Evolutionary conservation across 2,888 invertebrate genomes (phyloP), one percentile per base, ranked within the genome.

Genomic region (Ornithoptera alexandrae): DNA sequence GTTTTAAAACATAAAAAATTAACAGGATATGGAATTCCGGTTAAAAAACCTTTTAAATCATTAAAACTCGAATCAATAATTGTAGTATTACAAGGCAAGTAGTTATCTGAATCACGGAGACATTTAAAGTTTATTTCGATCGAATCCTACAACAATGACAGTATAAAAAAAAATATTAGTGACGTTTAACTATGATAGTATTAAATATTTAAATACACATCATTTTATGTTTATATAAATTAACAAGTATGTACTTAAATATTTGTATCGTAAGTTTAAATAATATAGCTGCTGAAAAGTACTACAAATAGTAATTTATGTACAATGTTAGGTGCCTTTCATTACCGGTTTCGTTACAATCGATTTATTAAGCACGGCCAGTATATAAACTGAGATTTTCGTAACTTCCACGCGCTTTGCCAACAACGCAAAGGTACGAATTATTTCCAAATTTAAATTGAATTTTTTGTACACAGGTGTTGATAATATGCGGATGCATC

Each of bases 401-500:
- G 63, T 68, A 68, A 68, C 58, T 63, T 63, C 63, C 68, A 68
- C 58, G 58, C 58, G 50, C 58, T 59, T 36, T 22, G 50, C 20
- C 5, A 58, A 63, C 50, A 46, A 22, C 36, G 36, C 50, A 30
- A n/a, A 12, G 30, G 36, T 50, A 50, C 53, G 12, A 64, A 46
- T n/a, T 53, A 65, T n/a, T 56, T 57, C 15, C 15, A 22, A 18
- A 1, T 39, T 17, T 15, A 20, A 65, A 58, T 8, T 58, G 18
- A 22, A 36, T 53, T 73, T 72, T 78, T 77, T 85, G 83, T 84
- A 84, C 75, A n/a, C 90, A 93, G 93, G 85, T 84, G 73, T 75
- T 92, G 77, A 87, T 89, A 64, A 72, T 90, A 70, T 87, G 90
- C 79, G 87, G 84, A 76, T 89, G 93, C 86, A 74, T 92, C 74